These are phyloP conservation scores for Nothoprocta perdicaria DNA, from an alignment of 2,113 vertebrate genomes.

Conservation along the genomic window DNA sequence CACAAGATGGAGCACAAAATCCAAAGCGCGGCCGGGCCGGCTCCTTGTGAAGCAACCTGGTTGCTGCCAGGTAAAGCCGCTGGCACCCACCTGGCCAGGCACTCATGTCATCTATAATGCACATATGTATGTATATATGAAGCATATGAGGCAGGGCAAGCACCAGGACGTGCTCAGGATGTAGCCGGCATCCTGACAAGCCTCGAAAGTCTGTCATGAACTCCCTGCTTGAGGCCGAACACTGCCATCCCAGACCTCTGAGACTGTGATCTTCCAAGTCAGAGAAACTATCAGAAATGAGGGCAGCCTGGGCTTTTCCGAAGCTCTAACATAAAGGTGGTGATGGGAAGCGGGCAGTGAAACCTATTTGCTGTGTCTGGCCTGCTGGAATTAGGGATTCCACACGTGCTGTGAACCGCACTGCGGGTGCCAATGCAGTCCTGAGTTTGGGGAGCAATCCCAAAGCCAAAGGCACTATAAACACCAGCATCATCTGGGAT, in stretches of 20 bases:
- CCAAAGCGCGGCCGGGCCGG: not conserved
- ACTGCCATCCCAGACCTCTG: not conserved
- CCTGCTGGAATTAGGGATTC: not conserved
- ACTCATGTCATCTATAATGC: not conserved
- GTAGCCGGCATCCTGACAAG: not conserved
- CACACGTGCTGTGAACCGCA: not conserved
- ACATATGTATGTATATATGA: rapidly evolving
- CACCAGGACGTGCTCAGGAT: too few species aligned
- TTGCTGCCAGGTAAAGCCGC: not conserved
- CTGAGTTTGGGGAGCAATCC: not conserved
- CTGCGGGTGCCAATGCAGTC: not conserved
- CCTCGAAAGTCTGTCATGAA: not conserved
- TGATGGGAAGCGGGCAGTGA: not conserved
- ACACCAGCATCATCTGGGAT: not conserved
- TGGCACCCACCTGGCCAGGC: not conserved
- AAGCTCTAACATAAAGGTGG: not conserved
- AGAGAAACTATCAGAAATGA: not conserved
- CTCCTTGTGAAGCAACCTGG: not conserved
- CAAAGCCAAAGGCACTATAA: not conserved
- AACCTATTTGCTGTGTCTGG: not conserved
- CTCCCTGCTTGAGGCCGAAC: not conserved
- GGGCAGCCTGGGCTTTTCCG: not conserved
- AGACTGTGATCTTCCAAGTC: not conserved
- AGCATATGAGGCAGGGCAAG: not conserved
- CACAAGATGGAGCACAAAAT: conserved; percentile 65